Conservation (phyloP, 2,113 vertebrate genomes). For the Martes martes region DNA sequence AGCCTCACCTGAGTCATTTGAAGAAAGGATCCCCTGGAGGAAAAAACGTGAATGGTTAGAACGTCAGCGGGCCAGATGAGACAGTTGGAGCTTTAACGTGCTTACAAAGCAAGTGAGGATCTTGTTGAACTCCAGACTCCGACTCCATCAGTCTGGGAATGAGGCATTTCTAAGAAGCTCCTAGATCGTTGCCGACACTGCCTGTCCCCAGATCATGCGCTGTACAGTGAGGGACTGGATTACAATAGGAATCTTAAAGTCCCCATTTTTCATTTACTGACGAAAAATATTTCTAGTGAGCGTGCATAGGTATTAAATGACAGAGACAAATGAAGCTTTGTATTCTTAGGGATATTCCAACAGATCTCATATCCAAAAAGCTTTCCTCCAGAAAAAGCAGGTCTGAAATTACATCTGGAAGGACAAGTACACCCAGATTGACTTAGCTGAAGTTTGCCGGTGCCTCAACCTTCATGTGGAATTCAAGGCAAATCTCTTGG, state of each 20-base stretch:
- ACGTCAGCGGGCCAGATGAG: background rate
- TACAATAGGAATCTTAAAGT: background rate
- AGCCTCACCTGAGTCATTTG: background rate
- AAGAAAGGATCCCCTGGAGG: background rate
- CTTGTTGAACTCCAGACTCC: background rate
- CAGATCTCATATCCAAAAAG: background rate
- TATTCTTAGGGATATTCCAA: background rate
- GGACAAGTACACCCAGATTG: background rate
- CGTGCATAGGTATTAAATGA: background rate
- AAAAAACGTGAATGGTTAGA: background rate
- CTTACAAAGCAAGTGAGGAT: background rate
- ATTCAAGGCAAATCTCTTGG: slow-evolving; percentile 57
- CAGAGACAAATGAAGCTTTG: background rate
- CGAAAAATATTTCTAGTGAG: background rate
- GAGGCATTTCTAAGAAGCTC: background rate
- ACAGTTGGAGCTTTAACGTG: background rate
- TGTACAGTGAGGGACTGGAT: background rate
- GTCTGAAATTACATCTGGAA: slow-evolving; percentile 32
- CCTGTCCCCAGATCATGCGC: background rate
- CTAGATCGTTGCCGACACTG: background rate
- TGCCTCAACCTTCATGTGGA: slow-evolving; percentile 43
- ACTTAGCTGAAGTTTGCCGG: slow-evolving; percentile 53
- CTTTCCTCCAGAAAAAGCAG: background rate
- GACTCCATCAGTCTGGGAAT: background rate
- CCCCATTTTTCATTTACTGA: background rate